phyloP scores from a whole-genome alignment of 2,113 vertebrate species.

The Synchiropus splendidus region DNA sequence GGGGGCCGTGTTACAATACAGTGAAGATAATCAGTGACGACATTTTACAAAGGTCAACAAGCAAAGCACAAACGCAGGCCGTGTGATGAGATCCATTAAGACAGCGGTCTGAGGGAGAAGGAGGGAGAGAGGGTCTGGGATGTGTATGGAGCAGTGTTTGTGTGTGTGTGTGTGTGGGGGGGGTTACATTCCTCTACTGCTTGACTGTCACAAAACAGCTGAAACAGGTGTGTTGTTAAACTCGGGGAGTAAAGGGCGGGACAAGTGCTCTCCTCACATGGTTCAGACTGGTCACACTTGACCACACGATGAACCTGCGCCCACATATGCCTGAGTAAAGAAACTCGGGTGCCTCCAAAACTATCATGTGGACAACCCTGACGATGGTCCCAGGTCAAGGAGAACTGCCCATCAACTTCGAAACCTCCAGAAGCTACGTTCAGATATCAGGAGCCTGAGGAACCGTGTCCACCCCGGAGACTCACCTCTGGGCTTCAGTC shows the following conservation, averaged over 20 bases:
- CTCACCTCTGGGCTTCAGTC: too few species aligned
- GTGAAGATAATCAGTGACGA: constrained; percentile 50
- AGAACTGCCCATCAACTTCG: too few species aligned
- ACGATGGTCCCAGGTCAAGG: too few species aligned
- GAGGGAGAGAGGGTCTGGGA: constrained; percentile 2
- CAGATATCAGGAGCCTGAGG: too few species aligned
- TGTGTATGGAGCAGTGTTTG: not conserved
- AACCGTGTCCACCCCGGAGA: too few species aligned
- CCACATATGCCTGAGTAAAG: too few species aligned
- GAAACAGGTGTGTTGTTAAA: constrained; percentile 54
- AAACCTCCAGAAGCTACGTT: too few species aligned
- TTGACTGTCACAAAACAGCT: constrained; percentile 40
- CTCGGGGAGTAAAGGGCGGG: constrained; percentile 10
- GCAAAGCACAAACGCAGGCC: constrained; percentile 41
- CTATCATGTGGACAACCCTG: too few species aligned
- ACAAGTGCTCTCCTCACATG: constrained; percentile 45
- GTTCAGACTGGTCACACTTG: constrained; percentile 46
- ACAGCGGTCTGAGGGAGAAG: constrained; percentile 26
- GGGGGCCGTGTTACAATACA: too few species aligned
- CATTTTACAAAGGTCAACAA: constrained; percentile 59
- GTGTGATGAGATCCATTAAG: constrained; percentile 50
- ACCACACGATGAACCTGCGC: constrained; percentile 39
- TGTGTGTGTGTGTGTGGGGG: not conserved
- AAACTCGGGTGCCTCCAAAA: too few species aligned
- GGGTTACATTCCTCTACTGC: constrained; percentile 24